Conservation (phyloP, 2,797 vertebrate genomes). For the Todus mexicanus region DNA sequence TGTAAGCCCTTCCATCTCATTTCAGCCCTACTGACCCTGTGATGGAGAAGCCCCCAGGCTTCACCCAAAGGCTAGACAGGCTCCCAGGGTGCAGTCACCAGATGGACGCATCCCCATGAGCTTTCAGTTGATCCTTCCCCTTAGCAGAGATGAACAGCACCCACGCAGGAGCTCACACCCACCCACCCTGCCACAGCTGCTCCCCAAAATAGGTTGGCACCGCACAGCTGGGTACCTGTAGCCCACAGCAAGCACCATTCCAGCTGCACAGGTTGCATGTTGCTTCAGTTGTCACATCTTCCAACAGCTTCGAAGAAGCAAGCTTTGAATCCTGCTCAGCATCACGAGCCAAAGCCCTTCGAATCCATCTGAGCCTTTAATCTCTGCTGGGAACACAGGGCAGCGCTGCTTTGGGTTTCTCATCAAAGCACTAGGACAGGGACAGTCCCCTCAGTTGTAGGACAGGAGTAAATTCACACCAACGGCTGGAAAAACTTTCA, state of each 20-base stretch:
- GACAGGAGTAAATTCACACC: not conserved
- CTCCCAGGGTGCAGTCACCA: not conserved
- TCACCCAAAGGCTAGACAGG: not conserved
- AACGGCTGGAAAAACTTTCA: not conserved
- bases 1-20: no score
- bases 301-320: no score
- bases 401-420: not conserved
- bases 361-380: not conserved
- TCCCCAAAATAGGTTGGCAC: not conserved
- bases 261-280: not conserved
- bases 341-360: not conserved
- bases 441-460: not conserved
- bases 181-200: fast-evolving
- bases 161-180: not conserved
- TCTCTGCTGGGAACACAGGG: not conserved
- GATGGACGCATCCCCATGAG: fast-evolving
- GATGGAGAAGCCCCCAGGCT: not conserved
- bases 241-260: not conserved
- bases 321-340: not conserved
- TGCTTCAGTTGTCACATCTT: not conserved
- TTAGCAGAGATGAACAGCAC: not conserved
- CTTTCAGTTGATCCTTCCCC: not conserved
- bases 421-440: not conserved
- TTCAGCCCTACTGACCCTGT: not conserved
- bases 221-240: not conserved